A percentile compares a stretch with the other conserved stretches of the same genome.
These are phyloP conservation scores for Indicator indicator DNA, from an alignment of 2,113 vertebrate species.

Conservation along the genomic window DNA sequence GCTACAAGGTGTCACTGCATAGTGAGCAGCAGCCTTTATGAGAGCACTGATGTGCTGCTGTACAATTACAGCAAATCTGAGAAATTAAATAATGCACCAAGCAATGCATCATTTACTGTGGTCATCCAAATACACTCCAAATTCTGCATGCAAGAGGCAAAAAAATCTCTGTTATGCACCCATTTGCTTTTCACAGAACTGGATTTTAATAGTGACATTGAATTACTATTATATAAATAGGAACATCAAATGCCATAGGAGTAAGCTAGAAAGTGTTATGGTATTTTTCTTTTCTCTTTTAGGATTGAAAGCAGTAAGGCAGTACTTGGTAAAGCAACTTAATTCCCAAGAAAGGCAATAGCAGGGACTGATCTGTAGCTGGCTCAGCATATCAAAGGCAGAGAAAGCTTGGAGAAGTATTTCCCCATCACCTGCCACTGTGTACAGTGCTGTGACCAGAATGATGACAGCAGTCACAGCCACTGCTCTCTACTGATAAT, in stretches of 20 bases:
- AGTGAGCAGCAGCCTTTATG: not conserved
- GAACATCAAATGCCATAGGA: not conserved
- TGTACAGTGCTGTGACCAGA: not conserved
- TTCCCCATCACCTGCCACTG: not conserved
- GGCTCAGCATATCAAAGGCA: not conserved
- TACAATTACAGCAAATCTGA: not conserved
- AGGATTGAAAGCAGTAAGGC: not conserved
- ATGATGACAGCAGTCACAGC: not conserved
- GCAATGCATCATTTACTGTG: not conserved
- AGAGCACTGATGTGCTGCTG: not conserved
- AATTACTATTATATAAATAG: not conserved
- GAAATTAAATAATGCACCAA: not conserved
- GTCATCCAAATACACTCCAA: not conserved
- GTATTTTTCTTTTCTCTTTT: not conserved
- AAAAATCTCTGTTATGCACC: not conserved
- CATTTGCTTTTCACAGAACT: not conserved
- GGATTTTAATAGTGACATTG: not conserved
- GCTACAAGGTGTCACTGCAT: not conserved
- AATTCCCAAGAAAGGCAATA: not conserved
- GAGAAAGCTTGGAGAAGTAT: not conserved
- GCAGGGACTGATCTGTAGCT: not conserved
- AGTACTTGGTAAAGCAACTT: not conserved
- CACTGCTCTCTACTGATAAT: not conserved
- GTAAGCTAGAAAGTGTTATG: not conserved
- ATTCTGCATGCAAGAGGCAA: not conserved